Percentiles rank a stretch among this genome's conserved stretches.
These are phyloP conservation scores for Lycaon pictus DNA, from an alignment of 2,113 vertebrate species.

Conservation along the genomic window DNA sequence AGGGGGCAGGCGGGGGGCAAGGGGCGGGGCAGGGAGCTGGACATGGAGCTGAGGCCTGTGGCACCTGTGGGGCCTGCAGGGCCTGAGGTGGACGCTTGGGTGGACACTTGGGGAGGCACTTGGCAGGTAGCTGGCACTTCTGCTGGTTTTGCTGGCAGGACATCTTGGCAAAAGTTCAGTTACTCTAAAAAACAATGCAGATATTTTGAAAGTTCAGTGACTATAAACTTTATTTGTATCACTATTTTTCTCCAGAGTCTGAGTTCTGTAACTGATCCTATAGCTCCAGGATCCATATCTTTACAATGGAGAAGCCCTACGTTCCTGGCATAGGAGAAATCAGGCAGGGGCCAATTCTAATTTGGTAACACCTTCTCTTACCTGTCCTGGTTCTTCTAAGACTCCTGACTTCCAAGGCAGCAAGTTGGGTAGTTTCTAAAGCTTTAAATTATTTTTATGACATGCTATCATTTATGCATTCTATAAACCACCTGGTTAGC, in stretches of 20 bases:
- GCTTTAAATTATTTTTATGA: neutral
- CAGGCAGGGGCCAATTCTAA: neutral
- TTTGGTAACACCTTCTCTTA: neutral
- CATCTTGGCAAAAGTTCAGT: conserved; percentile 56
- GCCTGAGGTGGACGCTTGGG: neutral
- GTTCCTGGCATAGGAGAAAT: neutral
- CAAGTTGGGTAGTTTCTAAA: neutral
- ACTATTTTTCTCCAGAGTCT: neutral
- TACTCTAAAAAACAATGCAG: conserved; percentile 54
- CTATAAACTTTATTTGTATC: neutral
- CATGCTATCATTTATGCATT: neutral
- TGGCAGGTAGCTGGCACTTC: conserved; percentile 43
- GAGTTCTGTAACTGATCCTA: neutral
- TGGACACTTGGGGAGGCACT: conserved; percentile 26
- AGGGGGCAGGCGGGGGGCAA: neutral
- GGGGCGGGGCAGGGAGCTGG: neutral
- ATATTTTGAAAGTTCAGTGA: neutral
- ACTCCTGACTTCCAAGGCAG: neutral
- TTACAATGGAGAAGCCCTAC: neutral
- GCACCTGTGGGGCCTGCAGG: neutral
- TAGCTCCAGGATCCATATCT: neutral
- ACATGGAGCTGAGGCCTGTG: neutral
- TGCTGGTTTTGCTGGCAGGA: conserved; percentile 63
- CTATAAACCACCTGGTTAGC: neutral
- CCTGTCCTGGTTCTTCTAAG: neutral